Percentiles rank a stretch among this genome's conserved stretches.
Evolutionary conservation across 2,113 vertebrate genomes (phyloP).

Genomic region (Sminthopsis crassicaudata): DNA sequence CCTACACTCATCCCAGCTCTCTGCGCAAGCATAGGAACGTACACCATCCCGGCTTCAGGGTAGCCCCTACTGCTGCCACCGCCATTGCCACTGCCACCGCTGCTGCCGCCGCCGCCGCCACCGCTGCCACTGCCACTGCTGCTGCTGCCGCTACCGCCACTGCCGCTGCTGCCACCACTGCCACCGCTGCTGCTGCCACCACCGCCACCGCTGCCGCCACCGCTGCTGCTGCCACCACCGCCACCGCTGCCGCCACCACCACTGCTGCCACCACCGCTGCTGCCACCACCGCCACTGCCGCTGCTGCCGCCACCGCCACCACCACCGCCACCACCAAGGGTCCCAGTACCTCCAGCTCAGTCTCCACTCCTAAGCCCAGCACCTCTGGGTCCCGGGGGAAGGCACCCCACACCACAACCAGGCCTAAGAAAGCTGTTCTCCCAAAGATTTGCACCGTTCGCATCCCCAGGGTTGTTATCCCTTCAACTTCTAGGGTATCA

Average conservation of each 20-base stretch:
- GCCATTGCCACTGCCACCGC: too few species aligned
- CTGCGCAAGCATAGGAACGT: constrained; percentile 85
- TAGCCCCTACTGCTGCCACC: fast-evolving
- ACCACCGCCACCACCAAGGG: too few species aligned
- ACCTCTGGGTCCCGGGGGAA: neutral
- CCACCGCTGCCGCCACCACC: too few species aligned
- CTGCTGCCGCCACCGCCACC: fast-evolving
- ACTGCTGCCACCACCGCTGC: neutral
- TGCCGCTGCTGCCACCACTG: fast-evolving
- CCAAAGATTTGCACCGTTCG: neutral
- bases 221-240: fast-evolving
- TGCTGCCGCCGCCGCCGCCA: too few species aligned
- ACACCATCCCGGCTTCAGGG: constrained; percentile 35
- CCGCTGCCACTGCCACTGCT: too few species aligned
- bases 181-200: too few species aligned
- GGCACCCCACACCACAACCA: neutral
- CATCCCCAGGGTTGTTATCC: too few species aligned
- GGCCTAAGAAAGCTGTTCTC: neutral
- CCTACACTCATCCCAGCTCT: constrained; percentile 85
- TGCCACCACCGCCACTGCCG: fast-evolving
- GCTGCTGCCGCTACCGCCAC: too few species aligned
- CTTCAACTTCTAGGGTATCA: too few species aligned
- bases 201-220: too few species aligned
- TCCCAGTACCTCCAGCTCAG: neutral
- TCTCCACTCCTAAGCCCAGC: neutral